Conservation (phyloP, 1,140 invertebrate genomes). For the Papilio machaon region DNA sequence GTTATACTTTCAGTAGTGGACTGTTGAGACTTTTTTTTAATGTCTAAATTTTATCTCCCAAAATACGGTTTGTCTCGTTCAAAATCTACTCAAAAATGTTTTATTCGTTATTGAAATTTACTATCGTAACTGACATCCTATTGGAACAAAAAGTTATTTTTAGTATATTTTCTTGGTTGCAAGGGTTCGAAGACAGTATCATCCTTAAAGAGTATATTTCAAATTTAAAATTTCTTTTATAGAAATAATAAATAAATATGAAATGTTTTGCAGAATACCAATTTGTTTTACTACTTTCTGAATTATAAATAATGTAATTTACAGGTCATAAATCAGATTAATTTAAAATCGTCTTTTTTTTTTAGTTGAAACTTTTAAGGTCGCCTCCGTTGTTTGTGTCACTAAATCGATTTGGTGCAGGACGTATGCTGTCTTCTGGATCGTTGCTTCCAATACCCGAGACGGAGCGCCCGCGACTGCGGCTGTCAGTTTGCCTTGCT, state of each 20-base stretch:
- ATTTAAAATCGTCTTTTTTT: background rate
- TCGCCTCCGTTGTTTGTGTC: constrained; percentile 49
- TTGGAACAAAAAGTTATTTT: background rate
- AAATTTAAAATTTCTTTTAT: constrained; percentile 1
- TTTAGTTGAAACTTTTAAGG: background rate
- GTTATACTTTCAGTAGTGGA: too few relatives aligned
- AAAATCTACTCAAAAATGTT: too few relatives aligned
- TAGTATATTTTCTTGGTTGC: constrained; percentile 4
- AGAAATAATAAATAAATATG: background rate
- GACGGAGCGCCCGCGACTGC: constrained; percentile 90
- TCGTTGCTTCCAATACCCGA: constrained; percentile 91
- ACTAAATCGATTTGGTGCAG: constrained; percentile 76
- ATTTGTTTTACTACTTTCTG: background rate
- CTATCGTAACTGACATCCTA: background rate
- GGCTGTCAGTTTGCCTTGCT: constrained; percentile 93
- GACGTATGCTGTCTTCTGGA: constrained; percentile 92
- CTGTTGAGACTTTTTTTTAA: too few relatives aligned
- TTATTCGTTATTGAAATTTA: background rate
- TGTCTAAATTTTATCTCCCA: too few relatives aligned
- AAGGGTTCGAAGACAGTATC: constrained; percentile 25
- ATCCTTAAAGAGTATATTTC: constrained; percentile 7
- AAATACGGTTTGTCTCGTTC: too few relatives aligned
- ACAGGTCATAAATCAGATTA: background rate
- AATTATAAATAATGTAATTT: background rate
- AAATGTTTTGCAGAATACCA: background rate